Evolutionary conservation across 1,140 invertebrate genomes (phyloP).

Genomic region (Drosophila murphyi): DNA sequence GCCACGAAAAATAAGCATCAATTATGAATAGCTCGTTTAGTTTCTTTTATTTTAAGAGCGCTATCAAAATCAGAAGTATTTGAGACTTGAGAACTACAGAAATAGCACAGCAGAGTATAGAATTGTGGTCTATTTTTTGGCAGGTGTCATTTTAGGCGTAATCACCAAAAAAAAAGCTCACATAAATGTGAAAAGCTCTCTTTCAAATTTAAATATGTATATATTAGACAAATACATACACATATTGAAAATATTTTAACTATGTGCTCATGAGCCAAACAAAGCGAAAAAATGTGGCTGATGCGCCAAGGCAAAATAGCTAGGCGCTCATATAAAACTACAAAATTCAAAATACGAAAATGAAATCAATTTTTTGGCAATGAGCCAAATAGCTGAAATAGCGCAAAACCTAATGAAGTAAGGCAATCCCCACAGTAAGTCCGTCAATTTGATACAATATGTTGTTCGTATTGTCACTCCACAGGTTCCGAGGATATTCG

Average conservation of each 20-base stretch:
- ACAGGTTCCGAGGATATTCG: slow-evolving; percentile 95
- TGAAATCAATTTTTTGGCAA: slow-evolving; percentile 73
- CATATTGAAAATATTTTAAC: slow-evolving; percentile 70
- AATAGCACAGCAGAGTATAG: slow-evolving; percentile 46
- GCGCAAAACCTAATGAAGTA: slow-evolving; percentile 62
- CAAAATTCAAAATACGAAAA: slow-evolving; percentile 48
- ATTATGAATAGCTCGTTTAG: neutral
- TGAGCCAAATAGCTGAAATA: slow-evolving; percentile 71
- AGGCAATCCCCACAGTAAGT: slow-evolving; percentile 11
- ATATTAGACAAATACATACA: slow-evolving; percentile 16
- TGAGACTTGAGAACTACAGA: slow-evolving; percentile 43
- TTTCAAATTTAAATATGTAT: slow-evolving; percentile 25
- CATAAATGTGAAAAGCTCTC: slow-evolving; percentile 53
- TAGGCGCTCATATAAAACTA: slow-evolving; percentile 50
- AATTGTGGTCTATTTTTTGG: slow-evolving; percentile 64
- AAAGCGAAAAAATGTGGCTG: slow-evolving; percentile 59
- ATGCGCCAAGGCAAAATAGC: slow-evolving; percentile 49
- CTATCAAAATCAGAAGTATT: slow-evolving; percentile 17
- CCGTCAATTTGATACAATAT: slow-evolving; percentile 26
- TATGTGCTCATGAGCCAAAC: slow-evolving; percentile 70
- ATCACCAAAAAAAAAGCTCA: slow-evolving; percentile 38
- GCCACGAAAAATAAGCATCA: slow-evolving; percentile 5
- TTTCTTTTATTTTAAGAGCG: slow-evolving; percentile 12
- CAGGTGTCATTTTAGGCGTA: slow-evolving; percentile 70
- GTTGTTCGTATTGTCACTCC: slow-evolving; percentile 29